Evolutionary conservation across 2,797 vertebrate genomes (phyloP).

Genomic region (Oreortyx pictus): DNA sequence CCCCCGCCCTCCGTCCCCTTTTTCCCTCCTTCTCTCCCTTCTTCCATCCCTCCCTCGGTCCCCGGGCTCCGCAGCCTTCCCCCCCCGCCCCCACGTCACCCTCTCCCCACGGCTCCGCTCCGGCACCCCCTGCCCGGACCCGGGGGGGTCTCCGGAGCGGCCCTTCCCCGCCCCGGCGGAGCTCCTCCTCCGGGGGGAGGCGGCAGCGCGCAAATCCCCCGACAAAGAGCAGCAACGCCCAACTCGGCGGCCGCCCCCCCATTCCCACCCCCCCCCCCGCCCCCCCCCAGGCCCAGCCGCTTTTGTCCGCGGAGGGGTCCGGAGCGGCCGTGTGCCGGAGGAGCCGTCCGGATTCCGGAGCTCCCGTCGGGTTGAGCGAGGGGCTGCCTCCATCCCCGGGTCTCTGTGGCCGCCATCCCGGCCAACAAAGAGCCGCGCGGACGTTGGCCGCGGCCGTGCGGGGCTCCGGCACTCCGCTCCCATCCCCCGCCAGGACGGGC

Average conservation of each 20-base stretch:
- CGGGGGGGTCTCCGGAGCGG: too few relatives aligned
- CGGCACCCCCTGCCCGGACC: not conserved
- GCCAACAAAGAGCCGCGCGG: not conserved
- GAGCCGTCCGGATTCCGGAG: too few relatives aligned
- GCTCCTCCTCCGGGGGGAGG: constrained; percentile 33
- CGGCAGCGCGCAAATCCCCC: constrained; percentile 68
- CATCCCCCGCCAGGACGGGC: too few relatives aligned
- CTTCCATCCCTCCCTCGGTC: too few relatives aligned
- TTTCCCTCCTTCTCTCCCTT: too few relatives aligned
- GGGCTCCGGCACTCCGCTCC: too few relatives aligned
- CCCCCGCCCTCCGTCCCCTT: not conserved
- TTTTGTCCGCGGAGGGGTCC: constrained; percentile 39
- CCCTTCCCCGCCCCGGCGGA: too few relatives aligned
- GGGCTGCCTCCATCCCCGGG: not conserved
- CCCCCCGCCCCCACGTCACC: not conserved
- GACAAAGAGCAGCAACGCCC: constrained; percentile 79
- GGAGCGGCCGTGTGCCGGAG: too few relatives aligned
- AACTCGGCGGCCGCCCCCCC: constrained; percentile 50
- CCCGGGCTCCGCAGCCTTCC: not conserved
- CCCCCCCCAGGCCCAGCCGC: not conserved
- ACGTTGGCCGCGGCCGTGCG: too few relatives aligned
- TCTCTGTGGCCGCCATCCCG: not conserved
- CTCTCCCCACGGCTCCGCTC: too few relatives aligned
- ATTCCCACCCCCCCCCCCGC: constrained; percentile 8
- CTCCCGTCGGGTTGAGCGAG: not conserved